A percentile compares a stretch with the other conserved stretches of the same genome.
These are phyloP conservation scores for Zelleria hepariella DNA, from an alignment of 2,888 invertebrate genomes.

Conservation along the genomic window DNA sequence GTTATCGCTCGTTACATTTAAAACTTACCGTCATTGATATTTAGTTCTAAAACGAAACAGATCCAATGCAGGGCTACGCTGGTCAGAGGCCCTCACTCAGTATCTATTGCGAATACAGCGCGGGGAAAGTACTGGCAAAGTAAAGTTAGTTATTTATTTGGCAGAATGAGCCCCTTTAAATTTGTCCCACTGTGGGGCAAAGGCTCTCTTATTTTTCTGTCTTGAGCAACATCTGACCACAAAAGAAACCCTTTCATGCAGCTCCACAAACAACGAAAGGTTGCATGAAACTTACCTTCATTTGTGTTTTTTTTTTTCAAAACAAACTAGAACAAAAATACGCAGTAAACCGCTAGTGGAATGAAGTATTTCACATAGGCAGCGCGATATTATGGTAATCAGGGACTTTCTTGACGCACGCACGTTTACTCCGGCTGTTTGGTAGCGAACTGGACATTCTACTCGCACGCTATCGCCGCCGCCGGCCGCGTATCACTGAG, in stretches of 20 bases:
- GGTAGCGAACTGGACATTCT: slow-evolving; percentile 30
- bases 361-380: neutral
- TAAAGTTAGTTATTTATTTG: too few relatives aligned
- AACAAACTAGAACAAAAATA: neutral
- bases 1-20: neutral
- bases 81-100: too few relatives aligned
- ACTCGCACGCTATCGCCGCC: too few relatives aligned
- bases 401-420: neutral
- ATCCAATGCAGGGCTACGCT: too few relatives aligned
- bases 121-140: too few relatives aligned
- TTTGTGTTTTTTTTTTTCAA: neutral
- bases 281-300: neutral
- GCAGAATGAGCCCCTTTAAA: too few relatives aligned
- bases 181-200: too few relatives aligned
- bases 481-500: too few relatives aligned
- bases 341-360: neutral
- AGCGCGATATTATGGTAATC: neutral
- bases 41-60: too few relatives aligned
- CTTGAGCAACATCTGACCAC: too few relatives aligned
- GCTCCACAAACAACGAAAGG: neutral
- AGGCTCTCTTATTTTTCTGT: too few relatives aligned
- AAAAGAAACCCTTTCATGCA: neutral
- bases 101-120: too few relatives aligned
- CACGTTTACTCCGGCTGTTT: slow-evolving; percentile 27
- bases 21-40: neutral